Evolutionary conservation across 2,888 invertebrate species (phyloP), one percentile per base, ranked within the genome.

Genomic region (Keiferia lycopersicella): DNA sequence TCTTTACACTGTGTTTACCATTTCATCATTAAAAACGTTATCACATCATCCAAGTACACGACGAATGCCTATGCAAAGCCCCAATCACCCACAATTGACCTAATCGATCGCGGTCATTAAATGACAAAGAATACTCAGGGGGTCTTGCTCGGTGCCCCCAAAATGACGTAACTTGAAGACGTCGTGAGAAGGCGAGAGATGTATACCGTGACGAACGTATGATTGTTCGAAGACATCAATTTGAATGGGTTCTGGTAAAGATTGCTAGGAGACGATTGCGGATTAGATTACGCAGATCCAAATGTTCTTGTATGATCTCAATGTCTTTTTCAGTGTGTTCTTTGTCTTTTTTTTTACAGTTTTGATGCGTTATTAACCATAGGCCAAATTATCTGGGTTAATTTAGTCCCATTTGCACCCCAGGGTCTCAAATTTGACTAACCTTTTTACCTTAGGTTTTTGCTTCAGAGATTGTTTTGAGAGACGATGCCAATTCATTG

Each of bases 151-250:
- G 7, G 11, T 51, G 18, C 18, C 34, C n/a, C 58, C 34, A 16
- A 58, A 57, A 16, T 58, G 39, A 58, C 16, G 39, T 58, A 58
- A 58, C 58, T n/a, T n/a, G 20, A 34, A 16, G 34, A 58, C 8
- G 18, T 58, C 58, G 58, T 58, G 58, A 39, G 58, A 51, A 20
- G 51, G 22, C 51, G 20, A 18, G 12, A 20, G 51, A 51, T 51
- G 39, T n/a, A 20, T 34, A 14, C 58, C 58, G 58, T 58, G 58
- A 56, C 56, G n/a, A 56, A 56, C 3, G 51, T 51, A 51, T 51
- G 51, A 51, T 51, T 51, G 18, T 11, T 20, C 2, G 1, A 12
- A 22, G 18, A 18, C 12, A 20, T 51, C 51, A 18, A 51, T 18
- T 48, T 10, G 12, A 41, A 41, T 14, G 41, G n/a, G 41, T 41